Evolutionary conservation across 2,888 invertebrate genomes (phyloP).

Genomic region (Rhimphoctona megacephalus): DNA sequence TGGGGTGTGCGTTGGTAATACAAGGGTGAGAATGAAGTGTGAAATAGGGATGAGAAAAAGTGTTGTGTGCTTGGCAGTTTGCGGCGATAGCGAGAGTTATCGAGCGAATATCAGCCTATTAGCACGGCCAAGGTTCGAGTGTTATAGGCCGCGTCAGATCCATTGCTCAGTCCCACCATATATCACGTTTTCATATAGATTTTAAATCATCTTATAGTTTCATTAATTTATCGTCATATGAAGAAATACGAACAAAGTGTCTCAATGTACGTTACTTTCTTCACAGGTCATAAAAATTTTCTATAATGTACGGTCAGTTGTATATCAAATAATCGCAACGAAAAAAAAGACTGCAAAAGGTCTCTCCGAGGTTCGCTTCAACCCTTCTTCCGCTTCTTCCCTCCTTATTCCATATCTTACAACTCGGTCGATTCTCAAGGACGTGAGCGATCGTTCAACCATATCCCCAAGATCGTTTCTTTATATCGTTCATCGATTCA

Average conservation of each 20-base stretch:
- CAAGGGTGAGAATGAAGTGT: slow-evolving; percentile 50
- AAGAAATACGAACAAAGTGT: slow-evolving; percentile 1
- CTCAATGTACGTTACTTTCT: neutral
- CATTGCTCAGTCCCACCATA: slow-evolving; percentile 64
- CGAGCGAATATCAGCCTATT: slow-evolving; percentile 81
- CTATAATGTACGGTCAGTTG: neutral
- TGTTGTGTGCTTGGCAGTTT: slow-evolving; percentile 29
- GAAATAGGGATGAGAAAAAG: slow-evolving; percentile 41
- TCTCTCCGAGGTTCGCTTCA: neutral
- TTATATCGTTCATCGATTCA: slow-evolving; percentile 49
- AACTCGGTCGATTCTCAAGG: slow-evolving; percentile 71
- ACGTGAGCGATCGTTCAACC: slow-evolving; percentile 75
- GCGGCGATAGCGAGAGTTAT: slow-evolving; percentile 73
- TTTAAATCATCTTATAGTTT: slow-evolving; percentile 36
- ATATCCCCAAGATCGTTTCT: slow-evolving; percentile 26
- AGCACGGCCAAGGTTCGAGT: slow-evolving; percentile 82
- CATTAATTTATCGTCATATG: slow-evolving; percentile 22
- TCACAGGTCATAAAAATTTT: neutral
- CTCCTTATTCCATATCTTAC: neutral
- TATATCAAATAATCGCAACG: neutral
- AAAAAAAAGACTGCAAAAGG: neutral
- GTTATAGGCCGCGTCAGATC: slow-evolving; percentile 76
- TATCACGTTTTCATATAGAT: slow-evolving; percentile 24
- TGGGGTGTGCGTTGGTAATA: slow-evolving; percentile 25
- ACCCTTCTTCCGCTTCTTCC: neutral